Evolutionary conservation across 2,797 vertebrate species (phyloP).

Genomic region (Sebastes nivosus): DNA sequence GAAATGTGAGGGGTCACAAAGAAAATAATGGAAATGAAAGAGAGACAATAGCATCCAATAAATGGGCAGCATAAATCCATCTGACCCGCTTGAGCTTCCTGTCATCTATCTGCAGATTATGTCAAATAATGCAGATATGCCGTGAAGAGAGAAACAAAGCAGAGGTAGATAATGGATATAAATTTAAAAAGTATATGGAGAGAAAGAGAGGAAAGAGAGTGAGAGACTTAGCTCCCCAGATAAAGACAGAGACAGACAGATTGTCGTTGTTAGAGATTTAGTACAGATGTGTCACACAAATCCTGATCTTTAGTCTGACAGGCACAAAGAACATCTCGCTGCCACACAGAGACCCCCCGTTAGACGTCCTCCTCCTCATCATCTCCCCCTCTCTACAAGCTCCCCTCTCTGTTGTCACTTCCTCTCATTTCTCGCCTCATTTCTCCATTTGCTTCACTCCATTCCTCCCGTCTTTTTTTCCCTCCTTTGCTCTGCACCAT

Average conservation of each 20-base stretch:
- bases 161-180: neutral
- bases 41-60: neutral
- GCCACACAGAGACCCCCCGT: slow-evolving; percentile 28
- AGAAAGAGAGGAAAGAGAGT: slow-evolving; percentile 4
- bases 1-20: slow-evolving; percentile 16
- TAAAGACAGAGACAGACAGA: slow-evolving; percentile 63
- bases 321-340: slow-evolving; percentile 68
- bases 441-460: slow-evolving; percentile 57
- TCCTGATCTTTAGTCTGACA: slow-evolving; percentile 82
- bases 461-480: slow-evolving; percentile 40
- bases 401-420: slow-evolving; percentile 39
- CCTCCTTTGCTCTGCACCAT: slow-evolving; percentile 40
- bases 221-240: slow-evolving; percentile 54
- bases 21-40: slow-evolving; percentile 4
- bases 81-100: neutral
- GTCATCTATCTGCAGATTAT: slow-evolving; percentile 21
- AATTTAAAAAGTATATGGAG: neutral
- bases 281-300: slow-evolving; percentile 81
- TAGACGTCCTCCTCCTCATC: slow-evolving; percentile 35
- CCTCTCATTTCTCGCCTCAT: slow-evolving; percentile 43
- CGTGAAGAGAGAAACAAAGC: neutral
- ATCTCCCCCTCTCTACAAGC: slow-evolving; percentile 11
- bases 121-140: slow-evolving; percentile 20
- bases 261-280: slow-evolving; percentile 75
- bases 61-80: slow-evolving; percentile 4